Percentiles rank a stretch among this genome's conserved stretches.
phyloP scores from a whole-genome alignment of 1,140 invertebrate species.

The Cydia amplana region DNA sequence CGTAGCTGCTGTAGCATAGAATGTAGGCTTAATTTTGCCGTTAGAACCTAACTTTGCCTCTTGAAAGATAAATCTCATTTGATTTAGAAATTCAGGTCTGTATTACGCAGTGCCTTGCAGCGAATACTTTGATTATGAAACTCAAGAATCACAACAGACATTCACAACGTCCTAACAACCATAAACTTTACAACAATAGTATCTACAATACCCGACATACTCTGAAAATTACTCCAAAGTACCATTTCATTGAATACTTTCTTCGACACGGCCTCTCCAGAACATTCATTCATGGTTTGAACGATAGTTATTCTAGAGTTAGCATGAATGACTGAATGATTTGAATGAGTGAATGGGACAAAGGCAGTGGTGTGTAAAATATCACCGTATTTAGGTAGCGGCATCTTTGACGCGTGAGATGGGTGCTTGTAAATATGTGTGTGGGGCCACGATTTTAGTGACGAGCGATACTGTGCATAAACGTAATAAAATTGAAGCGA shows the following conservation, averaged over 20 bases:
- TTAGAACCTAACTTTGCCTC: no score
- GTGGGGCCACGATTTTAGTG: conserved; percentile 19
- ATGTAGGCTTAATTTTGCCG: no score
- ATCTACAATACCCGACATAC: neutral
- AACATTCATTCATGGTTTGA: conserved; percentile 15
- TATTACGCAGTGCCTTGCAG: no score
- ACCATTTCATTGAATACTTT: conserved; percentile 27
- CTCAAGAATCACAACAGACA: neutral
- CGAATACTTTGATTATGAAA: neutral
- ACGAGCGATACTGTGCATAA: neutral
- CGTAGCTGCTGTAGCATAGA: no score
- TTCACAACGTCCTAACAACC: neutral
- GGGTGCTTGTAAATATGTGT: conserved; percentile 15
- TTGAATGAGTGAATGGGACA: conserved; percentile 22
- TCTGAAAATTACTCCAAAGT: conserved; percentile 11
- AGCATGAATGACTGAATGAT: conserved; percentile 1
- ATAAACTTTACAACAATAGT: neutral
- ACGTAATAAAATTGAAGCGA: neutral
- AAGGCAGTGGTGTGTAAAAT: conserved; percentile 33
- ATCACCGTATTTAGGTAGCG: conserved; percentile 35
- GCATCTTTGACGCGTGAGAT: conserved; percentile 34
- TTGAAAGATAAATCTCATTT: no score
- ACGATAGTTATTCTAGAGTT: conserved; percentile 29
- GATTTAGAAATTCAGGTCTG: no score
- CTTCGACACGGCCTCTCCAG: conserved; percentile 11